These are phyloP conservation scores for Drosophila leontia DNA, from an alignment of 1,140 invertebrate genomes.

Conservation along the genomic window DNA sequence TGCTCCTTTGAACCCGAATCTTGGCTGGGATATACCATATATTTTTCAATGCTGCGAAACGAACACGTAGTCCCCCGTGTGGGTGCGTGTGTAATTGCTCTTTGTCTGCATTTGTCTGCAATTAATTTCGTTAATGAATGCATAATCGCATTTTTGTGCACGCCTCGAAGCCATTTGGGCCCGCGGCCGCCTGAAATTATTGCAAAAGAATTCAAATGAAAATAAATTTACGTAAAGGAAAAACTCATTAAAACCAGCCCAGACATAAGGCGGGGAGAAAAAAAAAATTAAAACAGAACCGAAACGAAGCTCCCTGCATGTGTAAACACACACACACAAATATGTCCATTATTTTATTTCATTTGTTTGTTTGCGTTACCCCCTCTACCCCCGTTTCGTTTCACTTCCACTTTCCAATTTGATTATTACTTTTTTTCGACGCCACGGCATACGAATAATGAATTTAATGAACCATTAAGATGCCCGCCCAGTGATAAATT, in stretches of 20 bases:
- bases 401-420: slow-evolving; percentile 35
- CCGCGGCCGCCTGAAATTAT: slow-evolving; percentile 56
- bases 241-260: slow-evolving; percentile 77
- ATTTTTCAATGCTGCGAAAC: slow-evolving; percentile 37
- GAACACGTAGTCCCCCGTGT: slow-evolving; percentile 54
- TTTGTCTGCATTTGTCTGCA: slow-evolving; percentile 72
- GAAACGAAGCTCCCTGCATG: slow-evolving; percentile 29
- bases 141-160: slow-evolving; percentile 81
- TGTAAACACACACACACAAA: slow-evolving; percentile 51
- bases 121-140: slow-evolving; percentile 83
- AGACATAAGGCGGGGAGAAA: slow-evolving; percentile 49
- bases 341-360: slow-evolving; percentile 72
- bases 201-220: slow-evolving; percentile 80
- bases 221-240: slow-evolving; percentile 83
- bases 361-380: slow-evolving; percentile 52
- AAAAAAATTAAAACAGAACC: slow-evolving; percentile 4
- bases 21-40: not conserved
- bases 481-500: slow-evolving; percentile 79
- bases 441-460: slow-evolving; percentile 68
- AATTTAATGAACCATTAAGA: slow-evolving; percentile 84
- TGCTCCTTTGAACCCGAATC: slow-evolving; percentile 26
- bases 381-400: not conserved
- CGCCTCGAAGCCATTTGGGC: slow-evolving; percentile 75
- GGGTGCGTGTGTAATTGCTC: slow-evolving; percentile 50
- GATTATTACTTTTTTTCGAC: slow-evolving; percentile 50